Percentiles rank a stretch among this genome's conserved stretches.
phyloP scores from a whole-genome alignment of 2,888 invertebrate genomes.

The Hedychridium roseum region DNA sequence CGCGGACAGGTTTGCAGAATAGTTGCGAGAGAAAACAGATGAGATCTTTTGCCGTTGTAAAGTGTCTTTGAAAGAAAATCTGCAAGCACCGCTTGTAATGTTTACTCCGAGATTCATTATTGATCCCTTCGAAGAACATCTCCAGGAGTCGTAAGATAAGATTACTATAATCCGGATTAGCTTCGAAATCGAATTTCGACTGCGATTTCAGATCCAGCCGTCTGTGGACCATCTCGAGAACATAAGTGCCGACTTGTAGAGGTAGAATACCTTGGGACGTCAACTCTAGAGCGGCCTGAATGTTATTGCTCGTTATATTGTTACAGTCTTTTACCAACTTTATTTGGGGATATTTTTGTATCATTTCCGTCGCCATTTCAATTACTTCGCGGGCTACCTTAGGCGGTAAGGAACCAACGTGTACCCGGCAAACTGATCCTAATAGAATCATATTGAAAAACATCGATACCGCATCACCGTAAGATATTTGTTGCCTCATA shows the following conservation, averaged over 20 bases:
- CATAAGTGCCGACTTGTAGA: conserved; percentile 56
- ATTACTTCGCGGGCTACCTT: conserved; percentile 49
- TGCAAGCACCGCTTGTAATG: conserved; percentile 57
- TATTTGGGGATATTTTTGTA: conserved; percentile 46
- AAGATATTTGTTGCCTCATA: conserved; percentile 46
- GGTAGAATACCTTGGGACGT: conserved; percentile 51
- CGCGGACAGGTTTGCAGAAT: conserved; percentile 48
- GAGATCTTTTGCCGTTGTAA: conserved; percentile 43
- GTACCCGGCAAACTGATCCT: conserved; percentile 57
- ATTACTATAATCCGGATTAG: conserved; percentile 44
- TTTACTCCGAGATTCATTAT: conserved; percentile 25
- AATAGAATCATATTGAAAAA: conserved; percentile 58
- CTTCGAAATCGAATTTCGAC: conserved; percentile 49
- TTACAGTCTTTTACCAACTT: conserved; percentile 42
- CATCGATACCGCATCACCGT: conserved; percentile 50
- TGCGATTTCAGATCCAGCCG: conserved; percentile 51
- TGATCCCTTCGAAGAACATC: conserved; percentile 53
- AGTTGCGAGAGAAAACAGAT: conserved; percentile 53
- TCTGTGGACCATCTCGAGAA: conserved; percentile 58
- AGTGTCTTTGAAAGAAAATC: conserved; percentile 58
- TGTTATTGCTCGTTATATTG: conserved; percentile 53
- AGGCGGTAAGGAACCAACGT: conserved; percentile 46
- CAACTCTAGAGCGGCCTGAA: conserved; percentile 46
- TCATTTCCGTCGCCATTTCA: conserved; percentile 54
- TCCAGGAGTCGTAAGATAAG: conserved; percentile 51